A percentile compares a stretch with the other conserved stretches of the same genome.
Conservation (phyloP, 2,888 invertebrate species). For the Scaptodrosophila latifasciaeformis region DNA sequence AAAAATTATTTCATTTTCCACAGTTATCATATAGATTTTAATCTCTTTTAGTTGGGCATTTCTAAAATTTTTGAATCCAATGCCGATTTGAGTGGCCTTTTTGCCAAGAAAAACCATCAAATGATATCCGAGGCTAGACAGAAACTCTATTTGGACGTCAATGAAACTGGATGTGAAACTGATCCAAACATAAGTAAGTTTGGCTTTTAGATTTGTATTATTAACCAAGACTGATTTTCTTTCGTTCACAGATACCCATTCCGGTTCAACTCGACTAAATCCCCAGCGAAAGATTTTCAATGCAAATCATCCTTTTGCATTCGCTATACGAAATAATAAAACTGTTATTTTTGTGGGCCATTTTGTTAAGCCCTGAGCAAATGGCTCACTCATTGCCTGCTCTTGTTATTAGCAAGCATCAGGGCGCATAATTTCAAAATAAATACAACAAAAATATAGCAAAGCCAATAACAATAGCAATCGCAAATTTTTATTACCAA, state of each 20-base stretch:
- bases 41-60: slow-evolving; percentile 34
- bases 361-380: slow-evolving; percentile 42
- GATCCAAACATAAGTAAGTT: slow-evolving; percentile 21
- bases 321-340: slow-evolving; percentile 48
- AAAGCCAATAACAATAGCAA: slow-evolving; percentile 4
- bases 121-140: slow-evolving; percentile 84
- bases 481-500: slow-evolving; percentile 21
- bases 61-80: slow-evolving; percentile 73
- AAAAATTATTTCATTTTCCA: too few species aligned
- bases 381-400: background rate
- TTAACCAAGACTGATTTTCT: too few species aligned
- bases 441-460: slow-evolving; percentile 11
- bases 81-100: slow-evolving; percentile 79
- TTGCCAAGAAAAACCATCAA: slow-evolving; percentile 76
- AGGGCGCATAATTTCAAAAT: slow-evolving; percentile 7
- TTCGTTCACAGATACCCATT: too few species aligned
- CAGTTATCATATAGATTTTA: background rate
- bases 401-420: slow-evolving; percentile 8
- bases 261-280: too few species aligned
- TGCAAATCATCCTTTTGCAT: slow-evolving; percentile 61
- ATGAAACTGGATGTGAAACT: slow-evolving; percentile 38
- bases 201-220: too few species aligned
- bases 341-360: slow-evolving; percentile 55
- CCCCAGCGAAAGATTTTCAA: slow-evolving; percentile 46
- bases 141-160: slow-evolving; percentile 87